Evolutionary conservation across 1,140 invertebrate species (phyloP).

Genomic region (Tachypleus tridentatus): DNA sequence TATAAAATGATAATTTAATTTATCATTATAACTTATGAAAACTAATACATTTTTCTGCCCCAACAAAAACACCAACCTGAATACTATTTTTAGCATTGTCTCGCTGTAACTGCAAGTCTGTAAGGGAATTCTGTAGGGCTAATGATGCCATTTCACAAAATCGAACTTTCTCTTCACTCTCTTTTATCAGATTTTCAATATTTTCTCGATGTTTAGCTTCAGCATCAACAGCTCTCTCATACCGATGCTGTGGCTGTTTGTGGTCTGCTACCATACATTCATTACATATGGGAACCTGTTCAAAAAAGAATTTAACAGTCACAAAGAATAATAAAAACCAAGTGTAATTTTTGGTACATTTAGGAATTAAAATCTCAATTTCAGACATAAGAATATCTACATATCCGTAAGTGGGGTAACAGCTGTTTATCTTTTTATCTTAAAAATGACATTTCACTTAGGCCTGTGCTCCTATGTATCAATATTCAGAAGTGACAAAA

Average conservation of each 20-base stretch:
- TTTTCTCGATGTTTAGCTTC: slow-evolving; percentile 61
- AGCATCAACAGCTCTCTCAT: slow-evolving; percentile 58
- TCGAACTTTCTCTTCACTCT: slow-evolving; percentile 55
- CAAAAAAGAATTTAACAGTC: too few species aligned
- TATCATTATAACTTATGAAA: too few species aligned
- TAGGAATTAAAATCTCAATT: too few species aligned
- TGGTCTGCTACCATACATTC: slow-evolving; percentile 68
- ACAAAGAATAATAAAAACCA: too few species aligned
- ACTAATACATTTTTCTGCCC: not conserved
- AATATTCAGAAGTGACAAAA: too few species aligned
- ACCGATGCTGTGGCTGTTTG: slow-evolving; percentile 61
- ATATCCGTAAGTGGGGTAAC: too few species aligned
- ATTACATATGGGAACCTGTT: slow-evolving; percentile 49
- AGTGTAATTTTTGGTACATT: too few species aligned
- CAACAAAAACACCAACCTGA: slow-evolving; percentile 30
- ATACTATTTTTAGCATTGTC: slow-evolving; percentile 74
- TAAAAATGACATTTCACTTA: too few species aligned
- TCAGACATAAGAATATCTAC: too few species aligned
- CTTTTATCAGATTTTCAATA: slow-evolving; percentile 52
- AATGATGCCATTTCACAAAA: slow-evolving; percentile 59
- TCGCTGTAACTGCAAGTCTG: slow-evolving; percentile 68
- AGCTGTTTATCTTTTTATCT: too few species aligned
- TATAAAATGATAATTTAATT: too few species aligned
- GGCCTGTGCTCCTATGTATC: too few species aligned
- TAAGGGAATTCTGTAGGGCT: slow-evolving; percentile 59